Conservation (phyloP, 2,113 vertebrate species). For the Aegithalos caudatus region DNA sequence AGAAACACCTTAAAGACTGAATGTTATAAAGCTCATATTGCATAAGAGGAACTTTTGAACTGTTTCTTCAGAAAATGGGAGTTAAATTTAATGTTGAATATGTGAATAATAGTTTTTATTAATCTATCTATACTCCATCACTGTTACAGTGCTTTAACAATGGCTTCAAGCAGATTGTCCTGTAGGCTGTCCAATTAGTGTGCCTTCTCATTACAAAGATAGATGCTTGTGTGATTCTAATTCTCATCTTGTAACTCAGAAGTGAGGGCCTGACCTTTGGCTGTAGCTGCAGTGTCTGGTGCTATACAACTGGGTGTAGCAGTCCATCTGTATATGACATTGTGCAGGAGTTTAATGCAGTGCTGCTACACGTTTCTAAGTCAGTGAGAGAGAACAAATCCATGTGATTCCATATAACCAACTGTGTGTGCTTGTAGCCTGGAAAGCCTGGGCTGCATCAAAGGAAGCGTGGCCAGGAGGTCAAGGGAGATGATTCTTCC, state of each 20-base stretch:
- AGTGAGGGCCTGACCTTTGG: neutral
- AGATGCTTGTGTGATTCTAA: neutral
- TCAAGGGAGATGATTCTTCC: neutral
- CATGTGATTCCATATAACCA: fast-evolving
- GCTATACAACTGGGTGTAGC: neutral
- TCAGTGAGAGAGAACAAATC: neutral
- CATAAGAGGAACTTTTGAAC: neutral
- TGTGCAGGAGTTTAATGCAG: neutral
- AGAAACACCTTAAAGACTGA: neutral
- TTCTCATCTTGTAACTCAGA: neutral
- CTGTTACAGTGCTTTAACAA: neutral
- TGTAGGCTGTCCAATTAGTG: neutral
- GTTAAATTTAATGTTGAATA: neutral
- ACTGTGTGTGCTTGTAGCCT: neutral
- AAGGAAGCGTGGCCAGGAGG: neutral
- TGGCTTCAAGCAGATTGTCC: neutral
- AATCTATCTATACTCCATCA: neutral
- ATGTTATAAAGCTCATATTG: neutral
- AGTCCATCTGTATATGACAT: fast-evolving
- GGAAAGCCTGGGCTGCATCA: neutral
- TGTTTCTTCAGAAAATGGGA: neutral
- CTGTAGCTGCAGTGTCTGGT: neutral
- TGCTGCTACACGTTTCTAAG: fast-evolving
- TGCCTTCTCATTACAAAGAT: neutral
- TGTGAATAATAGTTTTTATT: neutral